Base-by-base conservation (phyloP, 1,140 invertebrate species). In the Drosophila nebulosa region DNA sequence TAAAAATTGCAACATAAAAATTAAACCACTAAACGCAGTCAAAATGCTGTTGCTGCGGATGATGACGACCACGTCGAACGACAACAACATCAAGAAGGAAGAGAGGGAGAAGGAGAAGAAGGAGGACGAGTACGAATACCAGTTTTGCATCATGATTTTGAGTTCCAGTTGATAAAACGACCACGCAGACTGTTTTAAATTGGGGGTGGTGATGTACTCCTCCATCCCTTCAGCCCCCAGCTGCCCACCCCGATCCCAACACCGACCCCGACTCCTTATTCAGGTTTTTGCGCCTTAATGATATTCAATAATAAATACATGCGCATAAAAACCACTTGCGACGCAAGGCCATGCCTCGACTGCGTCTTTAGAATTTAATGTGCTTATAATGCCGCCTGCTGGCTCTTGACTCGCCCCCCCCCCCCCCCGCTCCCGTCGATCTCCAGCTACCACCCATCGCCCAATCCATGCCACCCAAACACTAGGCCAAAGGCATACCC, bases 351-450 rank as follows among this genome's bases (percentile, higher is more conserved):
- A 88, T 88, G 81, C 83, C 64, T 80, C 67, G 83, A 59, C 60
- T 83, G 80, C 60, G 83, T 74, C 83, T 88, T 89, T 71, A 70
- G 83, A 88, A 88, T 86, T 89, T 86, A 88, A 88, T 89, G 83
- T 88, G 83, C 83, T 88, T 88, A 89, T 88, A 88, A 88, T 88
- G 79, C 83, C 83, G 83, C 84, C 84, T 75, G 83, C 83, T 88
- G 84, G 61, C 84, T 88, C 83, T 83, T 71, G 39, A 69, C 55
- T 50, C 55, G 68, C 39, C 53, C 36, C 62, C 71, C 42, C 24
- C 22, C 56, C 36, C 22, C 60, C 5, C 53, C 51, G 55, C 39
- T 21, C 57, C 62, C 42, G 63, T 46, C 61, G 42, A 57, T 59
- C 30, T 24, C 24, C 24, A 24, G 24, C 4, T 24, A n/a, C 16